These are phyloP conservation scores for Acanthiza pusilla DNA, from an alignment of 2,797 vertebrate genomes.

Conservation along the genomic window DNA sequence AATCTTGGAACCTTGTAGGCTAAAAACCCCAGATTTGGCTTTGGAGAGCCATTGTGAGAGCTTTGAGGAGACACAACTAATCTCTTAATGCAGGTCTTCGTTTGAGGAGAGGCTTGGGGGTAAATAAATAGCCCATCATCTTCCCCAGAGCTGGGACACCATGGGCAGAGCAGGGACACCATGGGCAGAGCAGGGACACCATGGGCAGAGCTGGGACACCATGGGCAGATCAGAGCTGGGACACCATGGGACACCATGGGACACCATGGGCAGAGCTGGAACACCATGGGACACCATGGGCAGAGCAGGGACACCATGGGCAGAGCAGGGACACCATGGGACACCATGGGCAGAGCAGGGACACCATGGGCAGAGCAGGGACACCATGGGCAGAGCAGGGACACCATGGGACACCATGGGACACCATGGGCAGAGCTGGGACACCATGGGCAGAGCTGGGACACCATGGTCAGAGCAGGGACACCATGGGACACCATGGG, in stretches of 20 bases:
- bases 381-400: neutral
- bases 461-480: neutral
- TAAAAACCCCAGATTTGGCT: neutral
- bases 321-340: too few relatives aligned
- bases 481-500: neutral
- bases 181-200: neutral
- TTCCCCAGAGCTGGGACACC: neutral
- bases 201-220: neutral
- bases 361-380: neutral
- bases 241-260: neutral
- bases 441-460: neutral
- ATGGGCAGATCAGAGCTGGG: neutral
- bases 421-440: neutral
- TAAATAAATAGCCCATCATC: neutral
- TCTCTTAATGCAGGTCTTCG: conserved; percentile 1
- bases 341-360: neutral
- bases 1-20: neutral
- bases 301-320: neutral
- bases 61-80: neutral
- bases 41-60: neutral
- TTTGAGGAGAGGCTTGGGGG: neutral
- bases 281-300: neutral
- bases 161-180: neutral
- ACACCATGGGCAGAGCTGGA: neutral
- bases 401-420: neutral